Evolutionary conservation across 2,888 invertebrate genomes (phyloP), one percentile per base, ranked within the genome.

Genomic region (Calameuta pallipes): DNA sequence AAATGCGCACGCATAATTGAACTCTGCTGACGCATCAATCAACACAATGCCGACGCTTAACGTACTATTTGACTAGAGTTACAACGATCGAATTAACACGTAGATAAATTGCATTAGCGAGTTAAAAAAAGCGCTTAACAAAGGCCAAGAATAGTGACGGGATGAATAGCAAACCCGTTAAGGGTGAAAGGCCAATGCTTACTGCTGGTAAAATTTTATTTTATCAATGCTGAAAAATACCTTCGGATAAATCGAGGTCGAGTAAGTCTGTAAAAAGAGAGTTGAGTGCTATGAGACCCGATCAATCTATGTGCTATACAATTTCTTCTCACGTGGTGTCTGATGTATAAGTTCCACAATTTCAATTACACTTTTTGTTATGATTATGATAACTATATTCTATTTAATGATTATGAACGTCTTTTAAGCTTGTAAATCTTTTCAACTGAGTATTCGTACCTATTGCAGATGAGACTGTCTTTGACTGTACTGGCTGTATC

Each of bases 201-300:
- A 56, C 56, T 9, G 56, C 56, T 9, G 23, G 56, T 23, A 56
- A 56, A 56, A 56, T 56, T 56, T 23, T 9, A 23, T 56, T 56
- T 56, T 23, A 56, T 56, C 23, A 56, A 56, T 56, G 23, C 56
- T 56, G 56, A 75, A 56, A 56, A 56, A 23, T 90, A 88, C 89
- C 89, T 89, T 88, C 88, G 75, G 87, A 86, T 83, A 89, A 88
- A 82, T 87, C 85, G 85, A 90, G 85, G 85, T 89, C 89, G 85
- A 90, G 88, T 87, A 89, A 86, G 87, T 90, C 90, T 89, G 90
- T 79, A 89, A 90, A 87, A 78, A 88, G 83, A 85, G 79, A 87
- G 86, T 77, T 75, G 83, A 82, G 78, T 37, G 2, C 56, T 56
- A 56, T 56, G 23, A 56, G 23, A 23, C 23, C 6, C 56, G 56